Evolutionary conservation across 2,888 invertebrate species (phyloP), one percentile per base, ranked within the genome.

Genomic region (Eupsilia transversa): DNA sequence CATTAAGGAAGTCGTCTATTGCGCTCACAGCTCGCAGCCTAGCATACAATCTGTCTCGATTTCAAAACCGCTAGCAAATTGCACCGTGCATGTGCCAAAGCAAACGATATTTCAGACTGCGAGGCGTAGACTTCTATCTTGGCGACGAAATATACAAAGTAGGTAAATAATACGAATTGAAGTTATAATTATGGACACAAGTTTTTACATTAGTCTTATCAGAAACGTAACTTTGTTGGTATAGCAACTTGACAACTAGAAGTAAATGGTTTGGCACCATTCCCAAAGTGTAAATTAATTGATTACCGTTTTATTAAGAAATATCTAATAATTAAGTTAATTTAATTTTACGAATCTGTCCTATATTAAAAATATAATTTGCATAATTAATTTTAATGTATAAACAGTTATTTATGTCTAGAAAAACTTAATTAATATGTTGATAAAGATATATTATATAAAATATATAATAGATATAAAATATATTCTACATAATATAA

Each of bases 1-100:
- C n/a, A n/a, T n/a, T n/a, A n/a, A n/a, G n/a, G n/a, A n/a, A n/a
- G n/a, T n/a, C n/a, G n/a, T n/a, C 46, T 60, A 43, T 76, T 59
- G 38, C 61, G 54, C 43, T 12, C 35, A 20, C 49, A 12, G 73
- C 73, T 38, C 38, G 33, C 38, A 33, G 79, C 43, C 66, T 66
- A 30, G 83, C 63, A 72, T 72, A 35, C 81, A 80, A 76, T 76
- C 80, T 56, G 76, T 69, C 68, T 60, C 65, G 68, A 69, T 80
- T 82, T 82, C 76, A 66, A 80, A 70, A 82, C 76, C 81, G 72
- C 35, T 54, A 66, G 57, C 54, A 77, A 84, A 80, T 82, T 84
- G 69, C 84, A 23, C 23, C 49, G 69, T 46, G 54, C 46, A 66
- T 83, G 69, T 66, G 66, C 69, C 69, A 79, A 70, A 61, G 64